phyloP scores from a whole-genome alignment of 2,797 vertebrate genomes.

The Takifugu rubripes region DNA sequence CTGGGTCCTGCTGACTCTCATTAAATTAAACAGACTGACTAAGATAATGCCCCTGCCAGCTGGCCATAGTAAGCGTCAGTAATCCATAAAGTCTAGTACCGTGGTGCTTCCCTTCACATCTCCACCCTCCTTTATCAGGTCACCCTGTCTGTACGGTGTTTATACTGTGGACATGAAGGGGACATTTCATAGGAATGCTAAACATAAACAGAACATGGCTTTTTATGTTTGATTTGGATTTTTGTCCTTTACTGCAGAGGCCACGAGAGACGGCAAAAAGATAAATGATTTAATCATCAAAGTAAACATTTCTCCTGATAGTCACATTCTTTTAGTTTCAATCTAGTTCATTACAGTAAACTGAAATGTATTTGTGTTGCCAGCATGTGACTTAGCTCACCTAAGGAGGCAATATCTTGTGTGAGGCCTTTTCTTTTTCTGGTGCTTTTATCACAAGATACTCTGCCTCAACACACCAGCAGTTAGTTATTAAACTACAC shows the following conservation, averaged over 20 bases:
- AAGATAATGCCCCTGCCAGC: slow-evolving; percentile 69
- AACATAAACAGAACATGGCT: neutral
- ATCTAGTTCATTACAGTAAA: neutral
- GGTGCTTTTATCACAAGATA: neutral
- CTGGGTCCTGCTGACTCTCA: slow-evolving; percentile 62
- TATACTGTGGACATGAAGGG: slow-evolving; percentile 28
- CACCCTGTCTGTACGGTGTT: slow-evolving; percentile 40
- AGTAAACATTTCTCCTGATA: too few relatives aligned
- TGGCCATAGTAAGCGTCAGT: slow-evolving; percentile 65
- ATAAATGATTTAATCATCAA: too few relatives aligned
- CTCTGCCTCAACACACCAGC: neutral
- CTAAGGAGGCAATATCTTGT: too few relatives aligned
- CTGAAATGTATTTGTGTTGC: neutral
- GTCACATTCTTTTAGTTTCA: too few relatives aligned
- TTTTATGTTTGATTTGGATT: neutral
- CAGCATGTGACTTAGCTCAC: too few relatives aligned
- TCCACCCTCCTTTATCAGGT: slow-evolving; percentile 40
- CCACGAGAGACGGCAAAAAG: too few relatives aligned
- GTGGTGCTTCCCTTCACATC: slow-evolving; percentile 51
- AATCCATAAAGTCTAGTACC: slow-evolving; percentile 65
- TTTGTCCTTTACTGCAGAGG: neutral
- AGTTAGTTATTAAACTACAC: neutral
- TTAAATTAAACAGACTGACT: slow-evolving; percentile 68
- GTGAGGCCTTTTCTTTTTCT: too few relatives aligned
- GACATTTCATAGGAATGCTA: slow-evolving; percentile 15